Conservation (phyloP, 2,888 invertebrate genomes). For the Caenorhabditis plicata region DNA sequence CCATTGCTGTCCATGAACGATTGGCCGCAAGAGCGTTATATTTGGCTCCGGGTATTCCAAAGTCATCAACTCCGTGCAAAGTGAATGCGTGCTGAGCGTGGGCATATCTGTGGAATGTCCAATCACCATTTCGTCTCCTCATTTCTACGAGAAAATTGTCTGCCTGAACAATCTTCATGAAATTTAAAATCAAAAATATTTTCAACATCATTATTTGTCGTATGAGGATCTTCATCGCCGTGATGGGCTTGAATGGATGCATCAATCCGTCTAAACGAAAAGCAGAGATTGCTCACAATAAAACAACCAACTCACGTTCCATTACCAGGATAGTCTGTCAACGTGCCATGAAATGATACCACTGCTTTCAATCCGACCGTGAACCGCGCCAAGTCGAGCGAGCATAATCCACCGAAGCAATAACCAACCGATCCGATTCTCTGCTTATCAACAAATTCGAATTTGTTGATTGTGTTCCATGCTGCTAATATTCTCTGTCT, state of each 20-base stretch:
- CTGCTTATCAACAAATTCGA: conserved; percentile 27
- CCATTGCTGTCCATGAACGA: conserved; percentile 49
- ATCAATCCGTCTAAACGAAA: not conserved
- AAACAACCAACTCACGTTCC: not conserved
- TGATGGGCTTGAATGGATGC: conserved; percentile 41
- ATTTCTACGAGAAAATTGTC: conserved; percentile 47
- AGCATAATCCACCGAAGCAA: conserved; percentile 61
- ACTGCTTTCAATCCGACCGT: conserved; percentile 37
- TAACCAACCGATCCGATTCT: conserved; percentile 53
- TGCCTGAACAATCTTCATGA: conserved; percentile 37
- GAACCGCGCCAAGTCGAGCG: conserved; percentile 54
- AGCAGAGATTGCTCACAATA: not conserved
- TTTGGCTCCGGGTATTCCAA: conserved; percentile 37
- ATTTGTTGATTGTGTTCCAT: conserved; percentile 38
- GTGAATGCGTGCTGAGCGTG: conserved; percentile 57
- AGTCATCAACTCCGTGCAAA: too few relatives aligned
- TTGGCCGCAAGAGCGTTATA: conserved; percentile 40
- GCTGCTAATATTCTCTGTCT: conserved; percentile 45
- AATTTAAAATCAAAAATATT: not conserved
- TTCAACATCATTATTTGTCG: conserved; percentile 8
- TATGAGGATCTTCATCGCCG: conserved; percentile 55
- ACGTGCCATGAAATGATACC: conserved; percentile 59
- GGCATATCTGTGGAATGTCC: conserved; percentile 46
- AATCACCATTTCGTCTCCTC: conserved; percentile 52
- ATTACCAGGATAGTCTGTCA: not conserved